Evolutionary conservation across 2,113 vertebrate genomes (phyloP).

Genomic region (Cettia cetti): DNA sequence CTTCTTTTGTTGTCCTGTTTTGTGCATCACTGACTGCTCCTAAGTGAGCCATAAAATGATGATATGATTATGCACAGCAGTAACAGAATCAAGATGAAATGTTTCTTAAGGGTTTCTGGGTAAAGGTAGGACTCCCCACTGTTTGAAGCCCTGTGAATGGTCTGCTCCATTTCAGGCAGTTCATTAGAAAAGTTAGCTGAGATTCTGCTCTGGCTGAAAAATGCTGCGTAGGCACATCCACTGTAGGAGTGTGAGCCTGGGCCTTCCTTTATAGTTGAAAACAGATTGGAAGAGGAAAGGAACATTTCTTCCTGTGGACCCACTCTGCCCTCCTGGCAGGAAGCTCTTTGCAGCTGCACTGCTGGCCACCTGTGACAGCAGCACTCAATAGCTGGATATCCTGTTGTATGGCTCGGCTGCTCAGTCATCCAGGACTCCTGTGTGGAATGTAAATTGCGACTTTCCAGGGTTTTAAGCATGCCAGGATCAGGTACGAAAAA

Average conservation of each 20-base stretch:
- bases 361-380: slow-evolving; percentile 79
- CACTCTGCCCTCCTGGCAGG: slow-evolving; percentile 73
- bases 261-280: slow-evolving; percentile 68
- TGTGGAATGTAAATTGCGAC: slow-evolving; percentile 68
- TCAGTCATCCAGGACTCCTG: slow-evolving; percentile 61
- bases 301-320: slow-evolving; percentile 80
- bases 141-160: not conserved
- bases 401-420: slow-evolving; percentile 73
- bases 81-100: not conserved
- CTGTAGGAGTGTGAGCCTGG: not conserved
- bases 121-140: not conserved
- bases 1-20: not conserved
- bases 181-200: not conserved
- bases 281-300: slow-evolving; percentile 75
- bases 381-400: slow-evolving; percentile 90
- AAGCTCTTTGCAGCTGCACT: slow-evolving; percentile 79
- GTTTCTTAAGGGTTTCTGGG: not conserved
- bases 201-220: slow-evolving; percentile 39
- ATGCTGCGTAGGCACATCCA: slow-evolving; percentile 63
- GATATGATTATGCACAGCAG: not conserved
- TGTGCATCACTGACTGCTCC: not conserved
- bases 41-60: not conserved
- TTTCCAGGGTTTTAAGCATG: slow-evolving; percentile 74
- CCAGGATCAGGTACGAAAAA: slow-evolving; percentile 50
- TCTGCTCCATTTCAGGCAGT: not conserved